Conservation (phyloP, 1,140 invertebrate genomes). For the Drosophila parvula region DNA sequence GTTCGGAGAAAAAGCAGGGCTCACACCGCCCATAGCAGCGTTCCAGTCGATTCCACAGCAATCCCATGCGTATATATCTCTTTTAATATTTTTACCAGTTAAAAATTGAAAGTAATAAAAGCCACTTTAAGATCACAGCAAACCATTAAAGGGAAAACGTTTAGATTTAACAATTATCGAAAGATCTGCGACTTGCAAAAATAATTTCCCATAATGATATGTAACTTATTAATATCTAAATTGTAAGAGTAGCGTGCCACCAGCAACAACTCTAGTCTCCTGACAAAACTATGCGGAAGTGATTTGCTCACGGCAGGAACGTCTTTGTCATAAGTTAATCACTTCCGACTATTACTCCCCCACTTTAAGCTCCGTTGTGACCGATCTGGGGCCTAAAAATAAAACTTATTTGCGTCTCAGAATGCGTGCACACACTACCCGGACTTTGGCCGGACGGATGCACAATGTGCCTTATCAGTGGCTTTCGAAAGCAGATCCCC, state of each 20-base stretch:
- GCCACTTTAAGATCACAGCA: neutral
- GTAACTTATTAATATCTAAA: neutral
- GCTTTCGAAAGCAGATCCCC: conserved; percentile 20
- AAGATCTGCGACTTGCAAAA: conserved; percentile 23
- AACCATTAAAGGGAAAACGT: neutral
- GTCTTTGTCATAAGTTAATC: conserved; percentile 9
- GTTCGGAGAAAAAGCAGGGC: neutral
- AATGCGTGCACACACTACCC: conserved; percentile 25
- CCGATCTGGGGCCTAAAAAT: conserved; percentile 2
- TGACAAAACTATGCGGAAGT: neutral
- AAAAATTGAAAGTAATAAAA: conserved; percentile 19
- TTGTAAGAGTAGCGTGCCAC: neutral
- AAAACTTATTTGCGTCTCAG: conserved; percentile 19
- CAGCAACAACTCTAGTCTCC: neutral
- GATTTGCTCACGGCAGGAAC: neutral
- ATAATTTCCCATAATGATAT: neutral
- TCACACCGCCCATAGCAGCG: neutral
- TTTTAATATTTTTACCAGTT: conserved; percentile 20
- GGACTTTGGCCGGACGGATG: conserved; percentile 37
- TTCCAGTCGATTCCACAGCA: conserved; percentile 39
- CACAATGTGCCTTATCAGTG: conserved; percentile 29
- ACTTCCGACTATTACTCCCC: neutral
- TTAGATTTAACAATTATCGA: conserved; percentile 2
- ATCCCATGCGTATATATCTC: conserved; percentile 16
- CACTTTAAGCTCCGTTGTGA: neutral